phyloP scores from a whole-genome alignment of 2,113 vertebrate species.

The Montifringilla adamsi region DNA sequence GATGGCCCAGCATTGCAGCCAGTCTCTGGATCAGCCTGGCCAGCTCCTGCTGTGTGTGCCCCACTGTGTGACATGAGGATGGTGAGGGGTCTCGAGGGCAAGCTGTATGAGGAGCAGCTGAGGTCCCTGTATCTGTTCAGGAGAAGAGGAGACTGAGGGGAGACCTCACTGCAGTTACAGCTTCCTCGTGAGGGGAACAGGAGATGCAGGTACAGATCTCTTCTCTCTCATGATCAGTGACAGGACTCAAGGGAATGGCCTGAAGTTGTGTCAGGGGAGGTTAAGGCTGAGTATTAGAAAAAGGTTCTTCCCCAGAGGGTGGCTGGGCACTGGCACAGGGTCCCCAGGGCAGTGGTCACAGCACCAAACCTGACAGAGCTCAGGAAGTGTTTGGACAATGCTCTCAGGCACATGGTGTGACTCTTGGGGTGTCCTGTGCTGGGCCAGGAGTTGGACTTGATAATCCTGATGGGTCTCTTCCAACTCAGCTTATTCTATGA shows the following conservation, averaged over 20 bases:
- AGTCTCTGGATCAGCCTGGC: neutral
- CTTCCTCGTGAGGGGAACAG: fast-evolving
- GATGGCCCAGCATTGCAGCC: neutral
- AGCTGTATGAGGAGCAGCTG: fast-evolving
- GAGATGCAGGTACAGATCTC: fast-evolving
- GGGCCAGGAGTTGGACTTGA: neutral
- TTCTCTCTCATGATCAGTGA: neutral
- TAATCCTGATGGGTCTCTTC: neutral
- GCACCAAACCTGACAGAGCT: neutral
- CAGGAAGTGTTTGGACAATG: neutral
- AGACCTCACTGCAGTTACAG: neutral
- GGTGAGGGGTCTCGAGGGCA: neutral
- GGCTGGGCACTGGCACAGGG: neutral
- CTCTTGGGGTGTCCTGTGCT: neutral
- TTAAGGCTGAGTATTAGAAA: fast-evolving
- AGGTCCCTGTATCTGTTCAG: neutral
- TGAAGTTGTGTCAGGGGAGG: neutral
- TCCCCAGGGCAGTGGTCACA: neutral
- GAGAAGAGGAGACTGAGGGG: neutral
- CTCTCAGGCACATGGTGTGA: neutral
- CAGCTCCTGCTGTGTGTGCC: neutral
- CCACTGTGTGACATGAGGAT: fast-evolving
- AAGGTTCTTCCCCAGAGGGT: fast-evolving
- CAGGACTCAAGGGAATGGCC: fast-evolving
- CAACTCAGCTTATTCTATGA: neutral